phyloP scores from a whole-genome alignment of 2,113 vertebrate genomes.

The Petrocephalus zakoni region DNA sequence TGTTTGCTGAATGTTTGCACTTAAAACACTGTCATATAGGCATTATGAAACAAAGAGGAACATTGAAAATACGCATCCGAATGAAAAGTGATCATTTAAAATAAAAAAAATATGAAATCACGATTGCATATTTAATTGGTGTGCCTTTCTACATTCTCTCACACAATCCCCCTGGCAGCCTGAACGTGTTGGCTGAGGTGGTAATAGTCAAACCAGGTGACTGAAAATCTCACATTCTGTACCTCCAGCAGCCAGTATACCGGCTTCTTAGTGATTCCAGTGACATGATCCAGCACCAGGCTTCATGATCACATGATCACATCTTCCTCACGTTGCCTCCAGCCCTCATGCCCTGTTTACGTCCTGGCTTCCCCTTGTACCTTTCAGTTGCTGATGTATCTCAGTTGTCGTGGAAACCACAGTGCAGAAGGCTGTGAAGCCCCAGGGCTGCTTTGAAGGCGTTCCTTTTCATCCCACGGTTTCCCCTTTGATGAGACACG shows the following conservation, averaged over 20 bases:
- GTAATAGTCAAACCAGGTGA: neutral
- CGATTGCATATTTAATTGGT: neutral
- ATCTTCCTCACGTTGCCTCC: neutral
- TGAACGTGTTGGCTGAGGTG: neutral
- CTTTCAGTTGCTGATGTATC: neutral
- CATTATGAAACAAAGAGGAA: conserved; percentile 15
- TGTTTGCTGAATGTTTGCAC: conserved; percentile 21
- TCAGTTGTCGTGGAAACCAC: neutral
- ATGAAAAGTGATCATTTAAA: conserved; percentile 18
- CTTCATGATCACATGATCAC: neutral
- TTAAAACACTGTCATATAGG: conserved; percentile 13
- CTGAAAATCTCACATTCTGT: neutral
- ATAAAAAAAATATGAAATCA: conserved; percentile 16
- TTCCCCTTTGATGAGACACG: neutral
- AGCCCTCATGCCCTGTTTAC: neutral
- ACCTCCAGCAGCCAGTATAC: neutral
- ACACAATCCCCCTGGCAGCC: neutral
- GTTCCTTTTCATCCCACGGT: neutral
- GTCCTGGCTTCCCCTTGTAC: neutral
- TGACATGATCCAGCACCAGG: neutral
- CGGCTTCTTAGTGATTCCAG: neutral
- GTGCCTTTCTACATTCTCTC: neutral
- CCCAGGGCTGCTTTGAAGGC: neutral
- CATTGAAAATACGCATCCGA: neutral
- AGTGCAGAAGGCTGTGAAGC: neutral